Evolutionary conservation across 2,888 invertebrate species (phyloP), one percentile per base, ranked within the genome.

Genomic region (Agriopis leucophaearia): DNA sequence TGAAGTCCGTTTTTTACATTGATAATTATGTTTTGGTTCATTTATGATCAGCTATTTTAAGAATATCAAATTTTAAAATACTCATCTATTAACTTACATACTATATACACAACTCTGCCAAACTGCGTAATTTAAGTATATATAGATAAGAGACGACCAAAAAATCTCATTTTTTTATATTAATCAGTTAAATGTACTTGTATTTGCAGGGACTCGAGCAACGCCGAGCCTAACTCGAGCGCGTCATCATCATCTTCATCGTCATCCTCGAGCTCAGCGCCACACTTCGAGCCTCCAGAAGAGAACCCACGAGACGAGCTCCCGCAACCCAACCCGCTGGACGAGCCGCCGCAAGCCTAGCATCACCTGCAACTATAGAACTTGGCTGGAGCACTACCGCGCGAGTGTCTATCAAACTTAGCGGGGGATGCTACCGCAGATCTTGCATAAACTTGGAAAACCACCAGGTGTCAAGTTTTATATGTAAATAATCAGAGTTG

Each of bases 341-440:
- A 94, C 75, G 94, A 94, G 66, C 94, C 94, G 8, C 94, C 94
- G 38, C 94, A 94, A 62, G 94, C 94, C 76, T 94, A 91, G 93
- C 67, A 44, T 42, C 40, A 48, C 48, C 16, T 51, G 16, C 16
- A 4, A 1, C 55, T 13, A 1, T 55, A 59, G 59, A 47, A 27
- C 27, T 13, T 55, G 55, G 18, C 42, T 27, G 42, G 55, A 38
- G 16, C 38, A 16, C 54, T 40, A 16, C 38, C 54, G 16, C 8
- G 40, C 13, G n/a, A 4, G 15, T 7, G 18, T 18, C 8, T 42
- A 50, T 50, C 15, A 10, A 6, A 36, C 51, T 52, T 36, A 8
- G 9, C 36, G 7, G 13, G 6, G 35, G 3, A 8, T 35, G 27
- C 48, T 48, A 48, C 27, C 12, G 6, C 13, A 13, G 12, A 27